Evolutionary conservation across 2,797 vertebrate genomes (phyloP).

Genomic region (Cyclura pinguis): DNA sequence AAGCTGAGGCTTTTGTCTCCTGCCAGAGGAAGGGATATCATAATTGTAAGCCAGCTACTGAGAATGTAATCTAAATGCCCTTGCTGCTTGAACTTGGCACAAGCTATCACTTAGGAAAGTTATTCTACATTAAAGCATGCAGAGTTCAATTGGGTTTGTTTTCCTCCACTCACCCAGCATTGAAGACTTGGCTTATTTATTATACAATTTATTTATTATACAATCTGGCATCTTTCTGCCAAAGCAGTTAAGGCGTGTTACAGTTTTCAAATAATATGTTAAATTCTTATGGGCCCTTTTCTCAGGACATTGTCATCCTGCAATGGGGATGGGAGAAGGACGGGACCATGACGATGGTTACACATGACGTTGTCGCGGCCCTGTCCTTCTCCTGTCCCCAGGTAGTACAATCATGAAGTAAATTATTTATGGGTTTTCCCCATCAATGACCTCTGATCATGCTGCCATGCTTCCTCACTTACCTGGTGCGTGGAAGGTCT

Average conservation of each 20-base stretch:
- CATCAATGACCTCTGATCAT: no score
- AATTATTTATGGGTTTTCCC: no score
- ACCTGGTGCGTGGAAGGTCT: no score
- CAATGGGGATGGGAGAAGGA: no score
- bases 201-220: background rate
- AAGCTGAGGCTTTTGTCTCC: background rate
- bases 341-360: no score
- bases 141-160: background rate
- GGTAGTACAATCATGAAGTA: no score
- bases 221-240: background rate
- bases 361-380: no score
- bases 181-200: background rate
- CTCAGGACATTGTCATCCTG: no score
- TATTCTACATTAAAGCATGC: background rate
- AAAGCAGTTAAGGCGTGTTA: background rate
- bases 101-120: background rate
- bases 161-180: no score
- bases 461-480: no score
- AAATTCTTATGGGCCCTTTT: background rate
- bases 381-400: no score
- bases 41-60: background rate
- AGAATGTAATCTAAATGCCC: background rate
- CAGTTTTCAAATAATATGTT: background rate
- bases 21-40: background rate
- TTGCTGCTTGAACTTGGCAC: background rate